phyloP scores from a whole-genome alignment of 2,797 vertebrate species.

The Sebastes wilsoni region DNA sequence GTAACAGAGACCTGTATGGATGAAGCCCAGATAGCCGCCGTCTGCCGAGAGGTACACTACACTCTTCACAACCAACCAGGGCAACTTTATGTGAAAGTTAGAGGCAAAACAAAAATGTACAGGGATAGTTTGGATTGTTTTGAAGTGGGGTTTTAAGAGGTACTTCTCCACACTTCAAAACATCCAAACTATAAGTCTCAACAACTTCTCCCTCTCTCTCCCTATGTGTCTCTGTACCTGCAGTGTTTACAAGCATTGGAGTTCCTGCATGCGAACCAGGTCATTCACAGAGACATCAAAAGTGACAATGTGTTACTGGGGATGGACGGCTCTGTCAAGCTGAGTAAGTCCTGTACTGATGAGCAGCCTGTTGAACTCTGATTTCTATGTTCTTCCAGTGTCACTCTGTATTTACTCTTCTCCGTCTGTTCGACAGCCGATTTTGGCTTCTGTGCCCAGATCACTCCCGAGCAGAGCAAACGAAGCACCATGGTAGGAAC shows the following conservation, averaged over 20 bases:
- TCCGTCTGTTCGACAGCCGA: slow-evolving; percentile 84
- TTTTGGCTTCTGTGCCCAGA: slow-evolving; percentile 99
- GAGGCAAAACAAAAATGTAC: not conserved
- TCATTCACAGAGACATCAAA: slow-evolving; percentile 99
- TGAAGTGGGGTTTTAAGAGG: not conserved
- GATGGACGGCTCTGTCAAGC: slow-evolving; percentile 98
- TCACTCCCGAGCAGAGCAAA: slow-evolving; percentile 98
- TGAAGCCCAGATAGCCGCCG: slow-evolving; percentile 96
- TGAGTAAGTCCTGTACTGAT: slow-evolving; percentile 86
- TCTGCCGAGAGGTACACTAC: slow-evolving; percentile 91
- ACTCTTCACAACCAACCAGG: not conserved
- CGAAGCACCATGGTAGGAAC: slow-evolving; percentile 99
- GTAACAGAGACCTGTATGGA: slow-evolving; percentile 99
- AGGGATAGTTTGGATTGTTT: not conserved
- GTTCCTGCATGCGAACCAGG: slow-evolving; percentile 97
- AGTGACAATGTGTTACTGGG: slow-evolving; percentile 98
- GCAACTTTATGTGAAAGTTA: not conserved
- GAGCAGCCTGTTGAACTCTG: not conserved
- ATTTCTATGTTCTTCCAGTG: not conserved
- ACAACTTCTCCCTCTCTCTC: not conserved
- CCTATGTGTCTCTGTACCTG: slow-evolving; percentile 1
- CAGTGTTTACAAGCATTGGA: slow-evolving; percentile 98
- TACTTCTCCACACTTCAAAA: not conserved
- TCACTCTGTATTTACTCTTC: not conserved
- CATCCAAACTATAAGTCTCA: not conserved